phyloP scores from a whole-genome alignment of 1,140 invertebrate species.

The Eurosta solidaginis region DNA sequence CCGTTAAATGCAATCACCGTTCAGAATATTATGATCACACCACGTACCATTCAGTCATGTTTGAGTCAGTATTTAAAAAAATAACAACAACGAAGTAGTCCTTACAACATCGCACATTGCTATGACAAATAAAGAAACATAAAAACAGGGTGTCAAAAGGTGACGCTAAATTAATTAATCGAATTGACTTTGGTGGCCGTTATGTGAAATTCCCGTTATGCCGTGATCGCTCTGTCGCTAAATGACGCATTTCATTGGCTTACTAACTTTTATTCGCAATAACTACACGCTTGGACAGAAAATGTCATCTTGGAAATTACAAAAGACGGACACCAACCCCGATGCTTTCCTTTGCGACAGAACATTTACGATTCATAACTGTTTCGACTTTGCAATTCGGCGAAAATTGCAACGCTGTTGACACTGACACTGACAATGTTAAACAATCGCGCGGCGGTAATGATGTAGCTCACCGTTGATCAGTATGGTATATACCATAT shows the following conservation, averaged over 20 bases:
- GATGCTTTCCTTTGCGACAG: neutral
- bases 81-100: too few species aligned
- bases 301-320: neutral
- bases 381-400: neutral
- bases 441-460: neutral
- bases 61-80: too few species aligned
- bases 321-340: too few species aligned
- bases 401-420: neutral
- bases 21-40: too few species aligned
- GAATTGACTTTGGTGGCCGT: conserved; percentile 9
- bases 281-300: neutral
- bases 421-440: conserved; percentile 8
- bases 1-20: too few species aligned
- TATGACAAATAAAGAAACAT: neutral
- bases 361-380: neutral
- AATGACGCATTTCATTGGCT: conserved; percentile 1
- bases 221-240: neutral
- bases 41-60: too few species aligned
- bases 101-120: neutral
- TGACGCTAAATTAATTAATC: conserved; percentile 18
- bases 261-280: neutral
- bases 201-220: conserved; percentile 6
- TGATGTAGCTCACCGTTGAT: neutral
- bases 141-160: conserved; percentile 4
- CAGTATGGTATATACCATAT: neutral